A percentile compares a stretch with the other conserved stretches of the same genome.
Evolutionary conservation across 2,797 vertebrate genomes (phyloP).

Genomic region (Galago senegalensis): DNA sequence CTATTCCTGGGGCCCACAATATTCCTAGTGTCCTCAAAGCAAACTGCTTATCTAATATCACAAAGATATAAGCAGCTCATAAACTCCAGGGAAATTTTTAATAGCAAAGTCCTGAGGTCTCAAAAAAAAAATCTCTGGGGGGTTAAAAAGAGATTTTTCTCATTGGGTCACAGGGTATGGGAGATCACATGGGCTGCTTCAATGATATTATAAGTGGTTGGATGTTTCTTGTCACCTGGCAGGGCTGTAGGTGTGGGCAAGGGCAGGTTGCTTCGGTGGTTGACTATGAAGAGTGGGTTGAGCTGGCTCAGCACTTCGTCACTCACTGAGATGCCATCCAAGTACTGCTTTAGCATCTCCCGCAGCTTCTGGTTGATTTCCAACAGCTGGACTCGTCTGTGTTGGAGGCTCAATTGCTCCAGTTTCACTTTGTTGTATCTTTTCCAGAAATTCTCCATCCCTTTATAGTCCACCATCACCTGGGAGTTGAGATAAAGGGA

Average conservation of each 20-base stretch:
- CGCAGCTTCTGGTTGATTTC: conserved; percentile 88
- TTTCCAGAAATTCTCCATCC: conserved; percentile 92
- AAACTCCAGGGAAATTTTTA: conserved; percentile 57
- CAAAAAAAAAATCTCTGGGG: background rate
- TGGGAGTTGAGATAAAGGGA: conserved; percentile 72
- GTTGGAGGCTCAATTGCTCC: conserved; percentile 90
- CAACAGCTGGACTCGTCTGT: conserved; percentile 81
- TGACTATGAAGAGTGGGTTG: conserved; percentile 86
- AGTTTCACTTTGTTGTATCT: conserved; percentile 93
- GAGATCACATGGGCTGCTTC: conserved; percentile 86
- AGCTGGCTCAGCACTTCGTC: conserved; percentile 86
- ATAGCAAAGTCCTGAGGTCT: conserved; percentile 43
- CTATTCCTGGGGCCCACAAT: background rate
- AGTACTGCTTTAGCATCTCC: conserved; percentile 90
- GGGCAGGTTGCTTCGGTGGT: conserved; percentile 52
- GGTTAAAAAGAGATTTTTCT: background rate
- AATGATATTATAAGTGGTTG: conserved; percentile 69
- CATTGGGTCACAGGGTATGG: conserved; percentile 72
- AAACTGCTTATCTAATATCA: conserved; percentile 12
- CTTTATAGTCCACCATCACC: conserved; percentile 88
- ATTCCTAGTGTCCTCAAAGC: conserved; percentile 3
- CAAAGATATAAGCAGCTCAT: background rate
- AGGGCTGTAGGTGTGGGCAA: background rate
- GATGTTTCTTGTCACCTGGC: background rate
- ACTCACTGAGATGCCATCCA: conserved; percentile 89